A percentile compares a stretch with the other conserved stretches of the same genome.
phyloP scores from a whole-genome alignment of 2,888 invertebrate genomes.

The Anoncus sp. region DNA sequence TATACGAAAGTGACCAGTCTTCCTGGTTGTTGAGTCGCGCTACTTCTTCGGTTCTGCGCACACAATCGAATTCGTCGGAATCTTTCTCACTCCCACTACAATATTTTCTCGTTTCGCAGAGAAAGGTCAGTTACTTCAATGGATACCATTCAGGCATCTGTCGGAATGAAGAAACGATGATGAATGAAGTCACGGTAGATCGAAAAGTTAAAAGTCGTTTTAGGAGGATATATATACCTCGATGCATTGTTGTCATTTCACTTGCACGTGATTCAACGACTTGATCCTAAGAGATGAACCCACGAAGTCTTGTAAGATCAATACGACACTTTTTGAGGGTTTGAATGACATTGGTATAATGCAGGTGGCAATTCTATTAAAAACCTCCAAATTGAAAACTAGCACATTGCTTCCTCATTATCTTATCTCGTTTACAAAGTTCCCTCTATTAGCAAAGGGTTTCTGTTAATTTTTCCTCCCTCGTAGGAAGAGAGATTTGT shows the following conservation, averaged over 20 bases:
- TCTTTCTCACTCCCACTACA: background rate
- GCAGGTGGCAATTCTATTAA: background rate
- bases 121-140: background rate
- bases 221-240: no score
- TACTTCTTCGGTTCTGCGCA: background rate
- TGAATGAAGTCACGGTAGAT: background rate
- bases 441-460: no score
- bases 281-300: background rate
- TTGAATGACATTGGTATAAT: background rate
- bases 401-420: no score
- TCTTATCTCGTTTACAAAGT: no score
- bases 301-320: background rate
- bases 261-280: background rate
- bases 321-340: background rate
- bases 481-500: no score
- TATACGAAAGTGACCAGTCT: background rate
- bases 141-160: background rate
- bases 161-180: background rate
- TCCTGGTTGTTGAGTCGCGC: background rate
- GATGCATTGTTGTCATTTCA: background rate
- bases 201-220: background rate
- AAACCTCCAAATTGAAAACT: no score
- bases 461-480: no score
- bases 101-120: background rate
- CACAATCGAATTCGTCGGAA: slow-evolving; percentile 27